Conservation (phyloP, 1,140 invertebrate genomes). For the Pissodes strobi region DNA sequence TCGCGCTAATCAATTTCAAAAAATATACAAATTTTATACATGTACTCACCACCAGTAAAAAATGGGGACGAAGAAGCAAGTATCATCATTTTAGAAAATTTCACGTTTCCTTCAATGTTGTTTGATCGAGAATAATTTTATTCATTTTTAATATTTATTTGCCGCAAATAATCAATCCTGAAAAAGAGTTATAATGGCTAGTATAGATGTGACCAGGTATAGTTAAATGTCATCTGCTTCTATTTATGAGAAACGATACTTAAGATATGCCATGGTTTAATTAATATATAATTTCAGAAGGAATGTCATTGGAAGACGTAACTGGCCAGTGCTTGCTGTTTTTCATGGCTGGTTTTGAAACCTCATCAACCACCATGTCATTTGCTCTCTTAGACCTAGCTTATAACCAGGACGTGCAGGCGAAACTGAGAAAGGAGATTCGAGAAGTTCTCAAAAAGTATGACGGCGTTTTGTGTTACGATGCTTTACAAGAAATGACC, state of each 20-base stretch:
- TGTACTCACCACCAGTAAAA: too few species aligned
- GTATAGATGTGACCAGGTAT: neutral
- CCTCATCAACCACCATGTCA: constrained; percentile 65
- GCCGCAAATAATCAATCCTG: too few species aligned
- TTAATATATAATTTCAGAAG: neutral
- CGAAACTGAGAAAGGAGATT: constrained; percentile 63
- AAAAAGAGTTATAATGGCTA: neutral
- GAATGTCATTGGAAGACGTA: constrained; percentile 55
- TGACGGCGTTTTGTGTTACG: constrained; percentile 59
- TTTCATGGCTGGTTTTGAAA: constrained; percentile 71
- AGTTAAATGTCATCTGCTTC: neutral
- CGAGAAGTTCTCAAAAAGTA: constrained; percentile 54
- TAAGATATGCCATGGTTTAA: neutral
- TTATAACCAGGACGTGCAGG: constrained; percentile 63
- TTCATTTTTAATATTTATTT: too few species aligned
- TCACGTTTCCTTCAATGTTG: too few species aligned
- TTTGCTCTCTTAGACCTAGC: constrained; percentile 64
- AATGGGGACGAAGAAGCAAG: too few species aligned
- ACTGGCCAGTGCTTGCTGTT: constrained; percentile 66
- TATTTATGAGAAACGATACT: too few species aligned
- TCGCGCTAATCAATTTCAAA: too few species aligned
- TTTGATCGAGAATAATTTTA: too few species aligned
- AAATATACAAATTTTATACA: too few species aligned
- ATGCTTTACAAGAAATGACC: constrained; percentile 60
- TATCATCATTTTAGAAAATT: too few species aligned